Evolutionary conservation across 2,797 vertebrate genomes (phyloP).

Genomic region (Galagoides demidoff): DNA sequence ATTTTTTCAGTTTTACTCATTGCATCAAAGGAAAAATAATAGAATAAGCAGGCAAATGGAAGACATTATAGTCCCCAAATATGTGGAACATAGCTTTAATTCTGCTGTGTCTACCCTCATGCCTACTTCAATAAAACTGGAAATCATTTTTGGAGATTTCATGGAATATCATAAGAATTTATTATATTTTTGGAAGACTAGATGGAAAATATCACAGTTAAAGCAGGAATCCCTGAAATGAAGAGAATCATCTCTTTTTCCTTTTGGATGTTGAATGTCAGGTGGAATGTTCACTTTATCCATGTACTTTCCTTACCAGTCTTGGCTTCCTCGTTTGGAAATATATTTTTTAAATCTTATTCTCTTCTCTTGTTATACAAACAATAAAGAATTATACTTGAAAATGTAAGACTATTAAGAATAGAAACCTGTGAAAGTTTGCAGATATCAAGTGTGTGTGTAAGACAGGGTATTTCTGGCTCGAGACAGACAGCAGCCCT

Average conservation of each 20-base stretch:
- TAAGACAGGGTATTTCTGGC: background rate
- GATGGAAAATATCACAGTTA: background rate
- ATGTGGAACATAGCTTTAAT: background rate
- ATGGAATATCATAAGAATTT: background rate
- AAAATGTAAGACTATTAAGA: slow-evolving; percentile 30
- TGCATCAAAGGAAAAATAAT: background rate
- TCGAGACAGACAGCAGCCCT: slow-evolving; percentile 14
- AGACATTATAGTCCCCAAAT: background rate
- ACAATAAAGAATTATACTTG: background rate
- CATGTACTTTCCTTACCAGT: background rate
- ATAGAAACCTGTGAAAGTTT: slow-evolving; percentile 47
- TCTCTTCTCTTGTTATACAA: slow-evolving; percentile 28
- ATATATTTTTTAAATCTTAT: background rate
- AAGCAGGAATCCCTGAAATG: background rate
- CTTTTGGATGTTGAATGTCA: background rate
- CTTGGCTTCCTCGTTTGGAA: background rate
- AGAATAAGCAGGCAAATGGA: background rate
- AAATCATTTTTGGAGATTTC: background rate
- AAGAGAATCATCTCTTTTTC: background rate
- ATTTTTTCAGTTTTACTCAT: background rate
- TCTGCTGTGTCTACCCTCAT: background rate
- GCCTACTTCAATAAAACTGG: background rate
- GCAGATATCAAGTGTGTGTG: background rate
- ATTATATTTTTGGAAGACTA: background rate
- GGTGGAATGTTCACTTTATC: background rate